Conservation (phyloP, 2,113 vertebrate genomes). For the Pteropus alecto region DNA sequence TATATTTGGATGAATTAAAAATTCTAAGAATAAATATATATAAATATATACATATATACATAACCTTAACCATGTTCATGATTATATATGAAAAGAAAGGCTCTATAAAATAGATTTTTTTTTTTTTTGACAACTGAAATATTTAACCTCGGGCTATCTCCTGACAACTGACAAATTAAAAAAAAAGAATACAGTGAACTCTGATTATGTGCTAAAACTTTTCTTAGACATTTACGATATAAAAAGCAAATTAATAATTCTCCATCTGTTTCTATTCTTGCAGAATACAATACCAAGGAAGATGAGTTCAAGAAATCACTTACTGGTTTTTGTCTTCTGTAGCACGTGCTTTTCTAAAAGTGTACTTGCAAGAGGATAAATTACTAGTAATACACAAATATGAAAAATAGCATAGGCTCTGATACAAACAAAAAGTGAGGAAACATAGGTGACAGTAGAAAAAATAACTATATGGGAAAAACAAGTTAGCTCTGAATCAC, state of each 20-base stretch:
- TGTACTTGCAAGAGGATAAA: neutral
- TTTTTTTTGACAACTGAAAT: neutral
- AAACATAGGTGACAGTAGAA: neutral
- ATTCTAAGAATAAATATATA: neutral
- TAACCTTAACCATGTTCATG: neutral
- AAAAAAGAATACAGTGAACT: neutral
- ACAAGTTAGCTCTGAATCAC: neutral
- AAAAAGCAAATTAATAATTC: neutral
- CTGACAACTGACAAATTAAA: neutral
- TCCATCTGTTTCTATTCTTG: neutral
- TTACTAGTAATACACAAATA: neutral
- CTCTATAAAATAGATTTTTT: neutral
- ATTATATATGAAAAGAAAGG: neutral
- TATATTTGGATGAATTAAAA: neutral
- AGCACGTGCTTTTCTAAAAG: neutral
- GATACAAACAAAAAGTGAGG: neutral
- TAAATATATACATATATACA: neutral
- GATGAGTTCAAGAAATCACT: neutral
- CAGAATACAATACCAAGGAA: neutral
- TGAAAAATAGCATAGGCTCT: neutral
- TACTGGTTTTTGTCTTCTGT: neutral
- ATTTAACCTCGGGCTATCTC: neutral
- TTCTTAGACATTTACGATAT: neutral
- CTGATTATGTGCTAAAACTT: neutral
- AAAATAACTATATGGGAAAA: neutral